These are phyloP conservation scores for Camponotus vicinus DNA, from an alignment of 1,140 invertebrate species.

Conservation along the genomic window DNA sequence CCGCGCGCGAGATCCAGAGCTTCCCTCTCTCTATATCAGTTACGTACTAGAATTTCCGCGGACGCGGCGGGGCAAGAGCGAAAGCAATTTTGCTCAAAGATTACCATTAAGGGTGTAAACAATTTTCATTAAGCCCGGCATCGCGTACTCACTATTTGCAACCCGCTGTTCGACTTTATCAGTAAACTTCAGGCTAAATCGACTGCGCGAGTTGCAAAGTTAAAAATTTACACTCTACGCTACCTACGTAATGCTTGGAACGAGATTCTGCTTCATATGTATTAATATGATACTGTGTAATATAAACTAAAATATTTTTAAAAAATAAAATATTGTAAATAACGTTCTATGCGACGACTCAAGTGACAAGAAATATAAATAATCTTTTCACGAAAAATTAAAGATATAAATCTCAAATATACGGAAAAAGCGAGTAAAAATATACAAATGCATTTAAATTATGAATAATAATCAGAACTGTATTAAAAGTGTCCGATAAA, in stretches of 20 bases:
- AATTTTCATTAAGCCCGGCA: constrained; percentile 70
- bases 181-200: constrained; percentile 56
- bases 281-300: not conserved
- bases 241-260: not conserved
- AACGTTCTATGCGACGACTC: not conserved
- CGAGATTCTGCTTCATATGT: constrained; percentile 46
- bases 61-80: constrained; percentile 34
- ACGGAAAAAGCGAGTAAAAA: not conserved
- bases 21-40: constrained; percentile 32
- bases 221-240: constrained; percentile 56
- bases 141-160: constrained; percentile 46
- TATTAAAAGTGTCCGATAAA: not conserved
- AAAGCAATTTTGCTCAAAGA: constrained; percentile 63
- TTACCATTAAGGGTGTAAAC: constrained; percentile 70
- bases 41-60: constrained; percentile 58
- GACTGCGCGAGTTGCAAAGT: constrained; percentile 39
- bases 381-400: not conserved
- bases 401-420: not conserved
- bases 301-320: not conserved
- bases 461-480: constrained; percentile 2
- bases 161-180: constrained; percentile 58
- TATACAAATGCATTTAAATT: not conserved
- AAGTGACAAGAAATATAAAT: not conserved
- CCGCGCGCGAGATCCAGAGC: not conserved
- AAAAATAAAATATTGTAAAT: not conserved